Percentiles rank a stretch among this genome's conserved stretches.
Conservation (phyloP, 1,140 invertebrate genomes). For the Euwallacea fornicatus region DNA sequence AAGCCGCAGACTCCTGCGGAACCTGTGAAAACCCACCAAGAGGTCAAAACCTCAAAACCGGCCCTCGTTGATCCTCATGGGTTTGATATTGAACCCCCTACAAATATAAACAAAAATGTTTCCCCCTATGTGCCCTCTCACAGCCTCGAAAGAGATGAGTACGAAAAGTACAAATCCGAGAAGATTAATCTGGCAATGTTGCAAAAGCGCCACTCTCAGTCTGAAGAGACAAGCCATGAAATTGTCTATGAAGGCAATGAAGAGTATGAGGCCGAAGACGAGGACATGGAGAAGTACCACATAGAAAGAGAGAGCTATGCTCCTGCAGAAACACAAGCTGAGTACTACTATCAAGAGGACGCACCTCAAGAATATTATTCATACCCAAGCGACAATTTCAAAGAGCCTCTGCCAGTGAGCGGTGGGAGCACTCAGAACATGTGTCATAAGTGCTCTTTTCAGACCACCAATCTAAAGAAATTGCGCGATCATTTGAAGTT, state of each 20-base stretch:
- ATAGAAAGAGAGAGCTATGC: constrained; percentile 7
- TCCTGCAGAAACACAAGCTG: neutral
- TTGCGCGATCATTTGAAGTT: constrained; percentile 36
- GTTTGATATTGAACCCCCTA: constrained; percentile 29
- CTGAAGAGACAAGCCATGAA: neutral
- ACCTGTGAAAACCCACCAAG: constrained; percentile 10
- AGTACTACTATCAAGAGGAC: constrained; percentile 1
- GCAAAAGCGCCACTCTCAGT: constrained; percentile 4
- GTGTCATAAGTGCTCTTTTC: constrained; percentile 34
- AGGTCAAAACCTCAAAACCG: neutral
- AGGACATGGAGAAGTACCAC: constrained; percentile 20
- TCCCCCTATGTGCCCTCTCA: constrained; percentile 28
- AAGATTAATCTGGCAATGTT: constrained; percentile 10
- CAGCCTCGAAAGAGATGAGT: constrained; percentile 27
- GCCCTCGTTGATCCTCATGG: constrained; percentile 23
- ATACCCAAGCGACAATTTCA: constrained; percentile 12
- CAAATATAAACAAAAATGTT: constrained; percentile 25
- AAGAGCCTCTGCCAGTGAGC: constrained; percentile 4
- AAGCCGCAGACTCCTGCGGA: neutral
- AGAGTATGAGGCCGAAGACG: neutral
- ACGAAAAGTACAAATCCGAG: constrained; percentile 30
- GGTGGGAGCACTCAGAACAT: constrained; percentile 6
- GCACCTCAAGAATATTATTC: neutral
- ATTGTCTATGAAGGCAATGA: neutral
- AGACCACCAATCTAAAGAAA: constrained; percentile 36